A percentile compares a stretch with the other conserved stretches of the same genome.
Evolutionary conservation across 2,888 invertebrate species (phyloP).

Genomic region (Macrosoma leucophasiata): DNA sequence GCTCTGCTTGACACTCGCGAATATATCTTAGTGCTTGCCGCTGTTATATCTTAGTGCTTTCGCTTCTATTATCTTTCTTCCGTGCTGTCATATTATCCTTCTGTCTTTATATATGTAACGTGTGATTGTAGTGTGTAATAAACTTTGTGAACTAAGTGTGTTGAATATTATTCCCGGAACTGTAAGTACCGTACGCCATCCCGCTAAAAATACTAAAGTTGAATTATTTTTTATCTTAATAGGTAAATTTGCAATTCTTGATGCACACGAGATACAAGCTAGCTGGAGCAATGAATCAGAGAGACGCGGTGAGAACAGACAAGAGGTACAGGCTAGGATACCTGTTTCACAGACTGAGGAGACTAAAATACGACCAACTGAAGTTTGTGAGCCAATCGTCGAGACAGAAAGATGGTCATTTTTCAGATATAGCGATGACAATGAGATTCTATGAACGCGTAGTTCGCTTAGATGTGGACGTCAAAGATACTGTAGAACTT

Average conservation of each 20-base stretch:
- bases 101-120: too few relatives aligned
- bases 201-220: too few relatives aligned
- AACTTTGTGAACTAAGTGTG: too few relatives aligned
- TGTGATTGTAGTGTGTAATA: too few relatives aligned
- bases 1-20: too few relatives aligned
- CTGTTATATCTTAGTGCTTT: too few relatives aligned
- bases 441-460: slow-evolving; percentile 33
- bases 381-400: slow-evolving; percentile 26
- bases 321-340: slow-evolving; percentile 41
- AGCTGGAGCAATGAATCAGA: slow-evolving; percentile 28
- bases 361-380: slow-evolving; percentile 32
- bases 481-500: slow-evolving; percentile 29
- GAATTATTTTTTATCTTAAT: too few relatives aligned
- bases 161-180: too few relatives aligned
- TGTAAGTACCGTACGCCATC: too few relatives aligned
- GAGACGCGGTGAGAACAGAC: slow-evolving; percentile 24
- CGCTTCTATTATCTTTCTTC: too few relatives aligned
- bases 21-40: too few relatives aligned
- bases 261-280: slow-evolving; percentile 37
- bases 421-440: slow-evolving; percentile 4
- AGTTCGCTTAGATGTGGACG: slow-evolving; percentile 34
- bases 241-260: slow-evolving; percentile 28
- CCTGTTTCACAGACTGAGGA: slow-evolving; percentile 38
- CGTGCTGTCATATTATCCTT: too few relatives aligned
- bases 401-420: neutral